A percentile compares a stretch with the other conserved stretches of the same genome.
These are phyloP conservation scores for Drosophila robusta DNA, from an alignment of 2,888 invertebrate species.

Conservation along the genomic window DNA sequence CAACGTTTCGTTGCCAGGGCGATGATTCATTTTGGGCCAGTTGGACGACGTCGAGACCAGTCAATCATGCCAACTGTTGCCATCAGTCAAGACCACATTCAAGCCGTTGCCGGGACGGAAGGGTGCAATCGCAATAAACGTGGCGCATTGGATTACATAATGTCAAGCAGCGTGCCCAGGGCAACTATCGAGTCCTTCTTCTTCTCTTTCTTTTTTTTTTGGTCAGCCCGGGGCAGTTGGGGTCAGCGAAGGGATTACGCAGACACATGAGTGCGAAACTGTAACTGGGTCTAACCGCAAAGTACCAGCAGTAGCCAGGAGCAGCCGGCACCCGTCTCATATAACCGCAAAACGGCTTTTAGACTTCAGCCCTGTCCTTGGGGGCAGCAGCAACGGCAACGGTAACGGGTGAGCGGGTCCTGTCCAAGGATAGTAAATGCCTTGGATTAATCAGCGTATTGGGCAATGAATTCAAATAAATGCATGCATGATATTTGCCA, in stretches of 20 bases:
- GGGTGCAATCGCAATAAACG: constrained; percentile 48
- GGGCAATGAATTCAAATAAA: constrained; percentile 47
- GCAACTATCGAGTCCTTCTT: constrained; percentile 6
- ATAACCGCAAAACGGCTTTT: constrained; percentile 70
- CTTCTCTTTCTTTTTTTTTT: neutral
- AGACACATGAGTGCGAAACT: constrained; percentile 37
- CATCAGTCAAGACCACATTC: constrained; percentile 71
- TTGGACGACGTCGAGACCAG: constrained; percentile 39
- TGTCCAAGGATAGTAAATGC: constrained; percentile 58
- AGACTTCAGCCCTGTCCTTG: constrained; percentile 29
- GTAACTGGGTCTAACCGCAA: constrained; percentile 54
- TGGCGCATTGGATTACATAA: constrained; percentile 66
- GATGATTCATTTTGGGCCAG: constrained; percentile 75
- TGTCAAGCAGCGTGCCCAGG: constrained; percentile 30
- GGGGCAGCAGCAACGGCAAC: neutral
- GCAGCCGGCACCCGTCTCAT: constrained; percentile 15
- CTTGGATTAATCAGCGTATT: constrained; percentile 78
- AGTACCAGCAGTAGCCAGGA: constrained; percentile 30
- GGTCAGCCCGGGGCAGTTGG: constrained; percentile 55
- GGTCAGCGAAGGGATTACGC: constrained; percentile 62
- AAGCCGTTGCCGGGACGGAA: constrained; percentile 50
- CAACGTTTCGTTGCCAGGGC: constrained; percentile 72
- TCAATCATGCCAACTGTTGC: constrained; percentile 77
- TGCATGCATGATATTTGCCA: constrained; percentile 25
- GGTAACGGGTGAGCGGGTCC: constrained; percentile 14